phyloP scores from a whole-genome alignment of 2,113 vertebrate genomes.

The Aspiorhynchus laticeps region DNA sequence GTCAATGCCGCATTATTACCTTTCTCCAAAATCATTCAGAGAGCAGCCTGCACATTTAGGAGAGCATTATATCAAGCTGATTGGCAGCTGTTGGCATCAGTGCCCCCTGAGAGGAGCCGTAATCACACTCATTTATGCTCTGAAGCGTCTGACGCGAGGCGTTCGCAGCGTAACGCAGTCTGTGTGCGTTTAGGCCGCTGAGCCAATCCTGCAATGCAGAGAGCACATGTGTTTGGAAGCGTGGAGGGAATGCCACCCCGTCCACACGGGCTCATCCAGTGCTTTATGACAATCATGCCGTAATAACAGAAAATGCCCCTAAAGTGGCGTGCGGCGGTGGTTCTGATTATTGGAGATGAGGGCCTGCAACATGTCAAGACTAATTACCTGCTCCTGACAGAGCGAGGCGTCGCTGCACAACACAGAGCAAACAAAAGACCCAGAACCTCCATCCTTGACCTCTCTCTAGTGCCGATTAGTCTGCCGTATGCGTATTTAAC shows the following conservation, averaged over 20 bases:
- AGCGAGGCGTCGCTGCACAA: constrained; percentile 55
- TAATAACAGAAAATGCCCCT: constrained; percentile 93
- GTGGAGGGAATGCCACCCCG: constrained; percentile 49
- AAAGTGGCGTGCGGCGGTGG: constrained; percentile 75
- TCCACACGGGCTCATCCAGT: constrained; percentile 73
- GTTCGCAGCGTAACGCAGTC: not conserved
- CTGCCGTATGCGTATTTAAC: not conserved
- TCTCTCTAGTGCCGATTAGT: constrained; percentile 16
- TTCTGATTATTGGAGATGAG: constrained; percentile 94
- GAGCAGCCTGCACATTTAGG: not conserved
- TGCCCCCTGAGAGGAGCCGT: not conserved
- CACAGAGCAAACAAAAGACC: constrained; percentile 62
- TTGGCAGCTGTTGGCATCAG: not conserved
- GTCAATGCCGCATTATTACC: too few relatives aligned
- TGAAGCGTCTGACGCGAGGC: not conserved
- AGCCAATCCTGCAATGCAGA: not conserved
- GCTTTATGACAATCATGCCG: constrained; percentile 84
- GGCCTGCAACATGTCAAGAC: constrained; percentile 94
- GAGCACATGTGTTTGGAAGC: constrained; percentile 69
- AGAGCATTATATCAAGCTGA: not conserved
- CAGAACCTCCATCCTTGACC: constrained; percentile 70
- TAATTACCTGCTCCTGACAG: constrained; percentile 95
- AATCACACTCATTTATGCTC: not conserved
- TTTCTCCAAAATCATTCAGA: not conserved
- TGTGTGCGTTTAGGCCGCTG: not conserved